Evolutionary conservation across 2,113 vertebrate genomes (phyloP).

Genomic region (Dromaius novaehollandiae): DNA sequence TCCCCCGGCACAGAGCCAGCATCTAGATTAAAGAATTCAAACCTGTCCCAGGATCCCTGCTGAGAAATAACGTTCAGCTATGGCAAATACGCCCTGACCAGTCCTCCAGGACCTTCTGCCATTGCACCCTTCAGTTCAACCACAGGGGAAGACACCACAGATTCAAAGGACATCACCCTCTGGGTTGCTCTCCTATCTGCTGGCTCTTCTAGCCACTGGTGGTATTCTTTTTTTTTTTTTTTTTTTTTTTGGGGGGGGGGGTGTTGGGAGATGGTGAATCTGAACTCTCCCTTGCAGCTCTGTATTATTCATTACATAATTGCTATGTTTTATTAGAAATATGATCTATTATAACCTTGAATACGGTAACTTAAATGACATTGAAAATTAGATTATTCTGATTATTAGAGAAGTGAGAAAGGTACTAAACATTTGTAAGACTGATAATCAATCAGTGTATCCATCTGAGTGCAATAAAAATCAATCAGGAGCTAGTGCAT

Average conservation of each 20-base stretch:
- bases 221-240: background rate
- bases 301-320: slow-evolving; percentile 80
- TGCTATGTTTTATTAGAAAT: slow-evolving; percentile 79
- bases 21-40: background rate
- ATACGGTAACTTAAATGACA: slow-evolving; percentile 78
- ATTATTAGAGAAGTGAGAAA: slow-evolving; percentile 83
- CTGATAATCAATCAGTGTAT: slow-evolving; percentile 82
- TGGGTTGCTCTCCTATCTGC: background rate
- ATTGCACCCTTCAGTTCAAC: background rate
- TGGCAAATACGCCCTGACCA: accelerated
- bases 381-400: slow-evolving; percentile 85
- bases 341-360: slow-evolving; percentile 82
- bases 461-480: slow-evolving; percentile 82
- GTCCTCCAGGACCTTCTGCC: background rate
- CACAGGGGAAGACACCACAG: background rate
- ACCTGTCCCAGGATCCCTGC: background rate
- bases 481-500: slow-evolving; percentile 80
- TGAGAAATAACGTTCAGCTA: background rate
- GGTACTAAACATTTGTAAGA: slow-evolving; percentile 78
- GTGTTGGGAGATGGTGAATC: background rate
- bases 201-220: background rate
- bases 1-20: slow-evolving; percentile 18
- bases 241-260: background rate
- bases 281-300: slow-evolving; percentile 50
- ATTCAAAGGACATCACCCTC: background rate